Percentiles rank a stretch among this genome's conserved stretches.
These are phyloP conservation scores for Ephestia elutella DNA, from an alignment of 1,140 invertebrate species.

Conservation along the genomic window DNA sequence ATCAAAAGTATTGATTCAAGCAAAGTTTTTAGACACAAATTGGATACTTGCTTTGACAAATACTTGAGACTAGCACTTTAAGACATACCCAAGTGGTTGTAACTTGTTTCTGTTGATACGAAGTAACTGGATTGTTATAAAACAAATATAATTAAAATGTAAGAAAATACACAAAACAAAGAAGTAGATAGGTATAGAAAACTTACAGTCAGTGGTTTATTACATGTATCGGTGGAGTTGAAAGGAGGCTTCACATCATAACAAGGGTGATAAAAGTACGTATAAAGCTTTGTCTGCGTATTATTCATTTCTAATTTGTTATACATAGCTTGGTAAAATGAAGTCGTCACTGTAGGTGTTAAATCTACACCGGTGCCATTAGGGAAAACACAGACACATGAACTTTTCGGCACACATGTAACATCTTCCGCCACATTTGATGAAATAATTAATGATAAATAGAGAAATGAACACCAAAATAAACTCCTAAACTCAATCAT, in stretches of 20 bases:
- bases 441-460: constrained; percentile 13
- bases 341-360: constrained; percentile 32
- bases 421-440: constrained; percentile 31
- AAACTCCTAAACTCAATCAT: constrained; percentile 11
- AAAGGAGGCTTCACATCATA: constrained; percentile 8
- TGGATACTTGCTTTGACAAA: no score
- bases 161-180: no score
- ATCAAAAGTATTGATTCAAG: no score
- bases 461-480: constrained; percentile 20
- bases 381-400: constrained; percentile 60
- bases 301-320: constrained; percentile 11
- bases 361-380: constrained; percentile 71
- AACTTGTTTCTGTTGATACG: no score
- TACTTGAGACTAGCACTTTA: no score
- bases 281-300: constrained; percentile 28
- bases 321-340: constrained; percentile 35
- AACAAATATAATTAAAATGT: neutral
- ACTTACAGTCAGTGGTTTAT: constrained; percentile 46
- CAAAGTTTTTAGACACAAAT: no score
- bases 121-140: neutral
- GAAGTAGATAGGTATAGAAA: constrained; percentile 12
- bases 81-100: no score
- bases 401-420: constrained; percentile 52
- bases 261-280: constrained; percentile 66
- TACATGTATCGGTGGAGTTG: constrained; percentile 27